phyloP scores from a whole-genome alignment of 2,113 vertebrate species.

The Gyps fulvus region DNA sequence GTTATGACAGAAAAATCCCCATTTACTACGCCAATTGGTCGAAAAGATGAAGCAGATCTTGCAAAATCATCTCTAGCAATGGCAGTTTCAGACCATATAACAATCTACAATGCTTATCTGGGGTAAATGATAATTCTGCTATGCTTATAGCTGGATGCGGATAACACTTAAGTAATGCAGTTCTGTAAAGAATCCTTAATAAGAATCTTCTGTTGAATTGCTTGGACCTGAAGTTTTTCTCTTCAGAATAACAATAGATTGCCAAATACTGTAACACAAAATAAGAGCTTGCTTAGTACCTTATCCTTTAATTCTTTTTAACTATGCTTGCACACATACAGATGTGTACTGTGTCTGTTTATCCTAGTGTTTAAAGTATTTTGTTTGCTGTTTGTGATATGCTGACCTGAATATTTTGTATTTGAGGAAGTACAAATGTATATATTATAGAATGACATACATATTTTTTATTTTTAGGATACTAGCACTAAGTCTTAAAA shows the following conservation, averaged over 20 bases:
- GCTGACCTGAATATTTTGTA: neutral
- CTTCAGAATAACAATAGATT: neutral
- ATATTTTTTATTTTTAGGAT: neutral
- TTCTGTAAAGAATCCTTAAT: neutral
- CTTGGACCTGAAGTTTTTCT: neutral
- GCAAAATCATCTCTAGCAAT: constrained; percentile 87
- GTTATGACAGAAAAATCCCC: constrained; percentile 98
- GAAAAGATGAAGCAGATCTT: constrained; percentile 93
- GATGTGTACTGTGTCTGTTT: neutral
- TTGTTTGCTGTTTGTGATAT: neutral
- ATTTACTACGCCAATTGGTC: constrained; percentile 91
- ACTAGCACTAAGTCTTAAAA: neutral
- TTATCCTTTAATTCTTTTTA: neutral
- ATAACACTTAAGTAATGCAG: neutral
- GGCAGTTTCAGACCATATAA: constrained; percentile 93
- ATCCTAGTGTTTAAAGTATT: neutral
- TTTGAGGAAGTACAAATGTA: neutral
- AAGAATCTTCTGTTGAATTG: neutral
- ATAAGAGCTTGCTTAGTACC: neutral
- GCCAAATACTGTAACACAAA: neutral
- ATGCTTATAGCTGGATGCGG: neutral
- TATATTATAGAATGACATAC: neutral
- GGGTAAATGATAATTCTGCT: constrained; percentile 75
- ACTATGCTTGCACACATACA: neutral
- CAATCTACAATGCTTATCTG: constrained; percentile 90